Evolutionary conservation across 2,888 invertebrate species (phyloP), one percentile per base, ranked within the genome.

Genomic region (Pyrgus malvae): DNA sequence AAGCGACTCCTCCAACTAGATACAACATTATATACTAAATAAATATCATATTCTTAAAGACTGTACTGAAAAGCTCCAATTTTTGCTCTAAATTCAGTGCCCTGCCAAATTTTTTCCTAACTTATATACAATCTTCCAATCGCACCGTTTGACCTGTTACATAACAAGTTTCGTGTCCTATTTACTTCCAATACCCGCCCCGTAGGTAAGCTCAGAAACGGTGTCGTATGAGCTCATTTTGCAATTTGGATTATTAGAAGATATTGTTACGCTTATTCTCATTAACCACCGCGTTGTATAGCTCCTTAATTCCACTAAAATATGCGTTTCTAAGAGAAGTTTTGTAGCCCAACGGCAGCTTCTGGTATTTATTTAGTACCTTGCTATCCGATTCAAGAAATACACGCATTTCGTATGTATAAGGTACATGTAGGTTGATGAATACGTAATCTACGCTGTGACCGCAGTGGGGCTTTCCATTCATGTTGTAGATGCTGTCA

Each of bases 1-100:
- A 88, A 89, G 89, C 82, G 88, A 90, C 89, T 90, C 89, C 89
- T 90, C 84, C 88, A 83, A 76, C 77, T 81, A 89, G 81, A 84
- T 86, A 86, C 76, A 84, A 76, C 81, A 81, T 83, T 89, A 89
- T 89, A 77, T 90, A 87, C 82, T 87, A 86, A 85, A 87, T 82
- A 89, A 88, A 88, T 88, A 88, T 82, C 83, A 79, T 84, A 81
- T 75, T 78, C 72, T 37, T 29, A 19, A 73, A 78, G 83, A 81
- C 84, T 75, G 80, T 81, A 70, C 72, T 69, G 68, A 68, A 74
- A 44, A 23, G 12, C 8, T n/a, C 1, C 80, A 72, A 80, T 80
- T 81, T 78, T 78, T 77, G 66, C 75, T 81, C 61, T 72, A 70
- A 60, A 74, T 73, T 74, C 76, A 74, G 71, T 72, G 21, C 7